Base-by-base conservation (phyloP, 1,140 invertebrate species). In the Metaphire vulgaris region DNA sequence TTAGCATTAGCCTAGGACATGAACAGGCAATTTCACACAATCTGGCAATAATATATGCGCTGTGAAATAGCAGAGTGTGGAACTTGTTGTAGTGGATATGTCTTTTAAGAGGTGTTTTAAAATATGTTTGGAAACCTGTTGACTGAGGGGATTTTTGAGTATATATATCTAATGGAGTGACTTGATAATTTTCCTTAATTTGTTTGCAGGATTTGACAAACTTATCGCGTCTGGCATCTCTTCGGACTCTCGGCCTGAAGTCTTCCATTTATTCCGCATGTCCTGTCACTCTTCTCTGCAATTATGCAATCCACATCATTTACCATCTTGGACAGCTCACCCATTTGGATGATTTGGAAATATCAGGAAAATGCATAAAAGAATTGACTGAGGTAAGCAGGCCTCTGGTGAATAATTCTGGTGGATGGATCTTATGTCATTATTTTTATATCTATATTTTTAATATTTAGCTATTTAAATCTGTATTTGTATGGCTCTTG, bases 321-420 rank as follows among this genome's bases (percentile, higher is more conserved):
- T 86, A 82, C 77, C 85, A 86, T 75, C 79, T 86, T 29, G 85
- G 84, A 28, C 69, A 76, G n/a, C 80, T 86, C 21, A 69, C 68
- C n/a, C 80, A 78, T 69, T 80, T 86, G 1, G 85, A 86, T 77
- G 81, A 81, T 2, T 81, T 81, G 33, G 83, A 85, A 76, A 81
- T 85, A 31, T 79, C 79, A 6, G 80, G 79, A 64, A 84, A 84
- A 75, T 79, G 80, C 16, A 80, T 85, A 26, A 79, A 72, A 68
- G 83, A 85, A n/a, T 72, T 85, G n/a, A 83, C 84, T 64, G 83
- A 85, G 80, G 85, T 86, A 76, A 81, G 76, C 74, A n/a, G n/a
- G n/a, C n/a, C n/a, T n/a, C n/a, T n/a, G n/a, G n/a, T n/a, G n/a
- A n/a, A n/a, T n/a, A n/a, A n/a, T n/a, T n/a, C n/a, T n/a, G n/a